These are phyloP conservation scores for Chaetogeoica ovagalla DNA, from an alignment of 2,888 invertebrate species.

Conservation along the genomic window DNA sequence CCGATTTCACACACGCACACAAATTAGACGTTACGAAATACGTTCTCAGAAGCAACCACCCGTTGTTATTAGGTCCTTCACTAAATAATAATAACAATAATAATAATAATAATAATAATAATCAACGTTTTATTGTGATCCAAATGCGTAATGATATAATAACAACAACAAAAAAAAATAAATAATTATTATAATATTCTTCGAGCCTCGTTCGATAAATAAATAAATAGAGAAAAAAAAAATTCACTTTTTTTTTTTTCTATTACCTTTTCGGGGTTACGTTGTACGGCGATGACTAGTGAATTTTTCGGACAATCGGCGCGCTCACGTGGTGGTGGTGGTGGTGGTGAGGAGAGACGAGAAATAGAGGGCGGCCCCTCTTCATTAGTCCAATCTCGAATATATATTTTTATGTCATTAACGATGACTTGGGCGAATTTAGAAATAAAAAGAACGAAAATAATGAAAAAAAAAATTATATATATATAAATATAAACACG, in stretches of 20 bases:
- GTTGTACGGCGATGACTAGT: constrained; percentile 26
- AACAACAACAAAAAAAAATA: not conserved
- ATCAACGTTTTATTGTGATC: constrained; percentile 42
- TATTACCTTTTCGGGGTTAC: constrained; percentile 25
- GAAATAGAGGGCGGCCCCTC: constrained; percentile 49
- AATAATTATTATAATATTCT: not conserved
- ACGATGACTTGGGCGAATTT: constrained; percentile 53
- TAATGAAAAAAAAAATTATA: constrained; percentile 29
- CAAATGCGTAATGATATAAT: constrained; percentile 7
- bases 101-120: constrained; percentile 24
- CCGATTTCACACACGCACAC: constrained; percentile 11
- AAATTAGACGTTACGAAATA: constrained; percentile 18
- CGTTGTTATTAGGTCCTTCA: not conserved
- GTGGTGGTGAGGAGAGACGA: constrained; percentile 12
- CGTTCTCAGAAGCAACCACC: not conserved
- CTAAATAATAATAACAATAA: constrained; percentile 19
- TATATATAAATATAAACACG: constrained; percentile 3
- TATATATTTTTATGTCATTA: constrained; percentile 48
- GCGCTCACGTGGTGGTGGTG: not conserved
- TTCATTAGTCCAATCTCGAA: constrained; percentile 52
- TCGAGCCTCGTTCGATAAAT: not conserved
- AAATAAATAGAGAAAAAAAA: no score
- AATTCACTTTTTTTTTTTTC: not conserved
- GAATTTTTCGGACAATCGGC: constrained; percentile 10
- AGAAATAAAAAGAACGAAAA: constrained; percentile 50